Percentiles rank a stretch among this genome's conserved stretches.
Conservation (phyloP, 35 echinoderm and acorn worm genomes). For the Anneissia japonica region DNA sequence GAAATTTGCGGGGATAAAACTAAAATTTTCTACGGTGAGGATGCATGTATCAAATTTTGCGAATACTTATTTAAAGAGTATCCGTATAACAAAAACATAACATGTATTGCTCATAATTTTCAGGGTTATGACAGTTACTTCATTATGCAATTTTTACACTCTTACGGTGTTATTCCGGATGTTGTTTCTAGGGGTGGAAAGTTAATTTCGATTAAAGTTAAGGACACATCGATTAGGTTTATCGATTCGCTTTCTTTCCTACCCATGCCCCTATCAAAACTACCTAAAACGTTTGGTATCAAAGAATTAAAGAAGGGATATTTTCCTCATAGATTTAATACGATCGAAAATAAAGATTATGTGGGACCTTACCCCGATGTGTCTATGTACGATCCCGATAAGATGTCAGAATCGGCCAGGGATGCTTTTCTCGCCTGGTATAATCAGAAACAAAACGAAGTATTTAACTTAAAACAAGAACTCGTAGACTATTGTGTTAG, state of each 20-base stretch:
- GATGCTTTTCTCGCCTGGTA: conserved; percentile 25
- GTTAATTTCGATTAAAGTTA: conserved; percentile 4
- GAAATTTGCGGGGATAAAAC: not conserved
- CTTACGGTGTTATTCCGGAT: conserved; percentile 4
- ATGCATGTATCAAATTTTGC: conserved; percentile 20
- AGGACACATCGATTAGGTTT: not conserved
- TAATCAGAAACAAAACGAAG: not conserved
- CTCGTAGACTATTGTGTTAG: conserved; percentile 19
- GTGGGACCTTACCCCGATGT: conserved; percentile 43
- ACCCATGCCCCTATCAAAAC: conserved; percentile 23
- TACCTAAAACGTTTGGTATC: conserved; percentile 52
- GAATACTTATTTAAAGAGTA: conserved; percentile 13
- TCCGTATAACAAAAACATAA: not conserved
- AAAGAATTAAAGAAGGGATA: conserved; percentile 50
- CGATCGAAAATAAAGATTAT: conserved; percentile 36
- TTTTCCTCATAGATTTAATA: conserved; percentile 61
- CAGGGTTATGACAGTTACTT: conserved; percentile 44
- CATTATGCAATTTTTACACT: conserved; percentile 17
- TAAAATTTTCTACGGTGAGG: conserved; percentile 14
- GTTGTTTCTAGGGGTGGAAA: conserved; percentile 30
- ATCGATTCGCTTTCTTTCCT: conserved; percentile 34
- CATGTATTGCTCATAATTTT: conserved; percentile 33
- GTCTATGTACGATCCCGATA: conserved; percentile 1
- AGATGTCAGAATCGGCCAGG: conserved; percentile 5
- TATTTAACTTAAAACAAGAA: conserved; percentile 30